Percentiles rank a stretch among this genome's conserved stretches.
These are phyloP conservation scores for Brachionus calyciflorus DNA, from an alignment of 1,140 invertebrate genomes.

Conservation along the genomic window DNA sequence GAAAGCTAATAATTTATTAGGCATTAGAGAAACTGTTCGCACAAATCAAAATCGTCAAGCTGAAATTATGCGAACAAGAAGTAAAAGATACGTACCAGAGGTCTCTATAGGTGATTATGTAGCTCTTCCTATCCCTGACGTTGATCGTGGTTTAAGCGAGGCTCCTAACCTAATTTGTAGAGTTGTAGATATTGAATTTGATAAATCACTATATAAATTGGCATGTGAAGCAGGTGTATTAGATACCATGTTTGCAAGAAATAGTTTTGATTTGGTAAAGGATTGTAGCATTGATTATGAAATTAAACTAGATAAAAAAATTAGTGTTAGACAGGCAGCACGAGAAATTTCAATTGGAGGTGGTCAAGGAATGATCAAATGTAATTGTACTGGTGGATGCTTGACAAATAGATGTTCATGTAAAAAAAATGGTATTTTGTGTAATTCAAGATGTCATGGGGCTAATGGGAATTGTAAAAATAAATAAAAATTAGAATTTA, in stretches of 20 bases:
- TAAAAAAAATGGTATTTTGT: background rate
- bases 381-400: background rate
- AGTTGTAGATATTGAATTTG: background rate
- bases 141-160: background rate
- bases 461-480: background rate
- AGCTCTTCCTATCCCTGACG: background rate
- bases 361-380: conserved; percentile 26
- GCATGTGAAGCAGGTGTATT: background rate
- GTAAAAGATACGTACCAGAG: background rate
- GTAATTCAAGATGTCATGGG: conserved; percentile 30
- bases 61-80: conserved; percentile 10
- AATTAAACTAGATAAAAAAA: background rate
- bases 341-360: background rate
- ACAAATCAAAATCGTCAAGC: background rate
- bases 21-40: background rate
- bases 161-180: background rate
- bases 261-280: background rate
- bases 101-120: background rate
- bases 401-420: background rate
- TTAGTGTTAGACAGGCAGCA: background rate
- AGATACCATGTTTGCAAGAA: background rate
- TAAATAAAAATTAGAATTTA: no score
- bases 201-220: background rate
- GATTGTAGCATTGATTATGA: background rate
- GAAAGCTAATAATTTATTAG: background rate